These are phyloP conservation scores for Xenus cinereus DNA, from an alignment of 2,113 vertebrate species.

Conservation along the genomic window DNA sequence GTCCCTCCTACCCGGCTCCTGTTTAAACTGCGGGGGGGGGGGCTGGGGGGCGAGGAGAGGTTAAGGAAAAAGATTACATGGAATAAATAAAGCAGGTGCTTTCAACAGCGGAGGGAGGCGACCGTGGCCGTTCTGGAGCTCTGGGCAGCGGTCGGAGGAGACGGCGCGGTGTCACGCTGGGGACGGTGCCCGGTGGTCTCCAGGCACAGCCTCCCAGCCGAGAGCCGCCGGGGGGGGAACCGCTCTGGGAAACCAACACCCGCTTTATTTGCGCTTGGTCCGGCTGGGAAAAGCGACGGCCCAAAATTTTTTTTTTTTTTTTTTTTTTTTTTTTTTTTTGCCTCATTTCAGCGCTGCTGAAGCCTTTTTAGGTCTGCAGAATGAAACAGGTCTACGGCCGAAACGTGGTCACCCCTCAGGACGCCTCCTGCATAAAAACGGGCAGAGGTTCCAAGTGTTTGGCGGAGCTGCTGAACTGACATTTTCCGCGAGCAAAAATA, in stretches of 20 bases:
- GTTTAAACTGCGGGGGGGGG: neutral
- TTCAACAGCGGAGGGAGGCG: neutral
- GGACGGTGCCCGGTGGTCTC: neutral
- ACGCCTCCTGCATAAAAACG: neutral
- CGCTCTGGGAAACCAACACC: neutral
- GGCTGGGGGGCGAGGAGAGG: fast-evolving
- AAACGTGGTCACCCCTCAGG: neutral
- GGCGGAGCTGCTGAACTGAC: conserved; percentile 33
- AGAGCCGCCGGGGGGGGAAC: neutral
- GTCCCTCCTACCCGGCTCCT: neutral
- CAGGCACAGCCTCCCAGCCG: neutral
- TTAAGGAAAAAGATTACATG: neutral
- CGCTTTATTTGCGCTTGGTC: neutral
- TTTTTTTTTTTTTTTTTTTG: conserved; percentile 17
- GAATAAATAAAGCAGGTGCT: neutral
- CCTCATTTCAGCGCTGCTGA: neutral
- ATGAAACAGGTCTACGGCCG: neutral
- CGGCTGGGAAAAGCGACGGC: neutral
- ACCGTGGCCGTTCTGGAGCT: neutral
- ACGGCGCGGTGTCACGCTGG: neutral
- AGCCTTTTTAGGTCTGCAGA: neutral
- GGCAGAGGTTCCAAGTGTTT: neutral
- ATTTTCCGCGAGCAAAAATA: conserved; percentile 39
- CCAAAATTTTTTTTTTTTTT: conserved; percentile 21
- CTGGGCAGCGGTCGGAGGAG: neutral